Evolutionary conservation across 2,113 vertebrate genomes (phyloP), one percentile per base, ranked within the genome.

Genomic region (Ochotona curzoniae): DNA sequence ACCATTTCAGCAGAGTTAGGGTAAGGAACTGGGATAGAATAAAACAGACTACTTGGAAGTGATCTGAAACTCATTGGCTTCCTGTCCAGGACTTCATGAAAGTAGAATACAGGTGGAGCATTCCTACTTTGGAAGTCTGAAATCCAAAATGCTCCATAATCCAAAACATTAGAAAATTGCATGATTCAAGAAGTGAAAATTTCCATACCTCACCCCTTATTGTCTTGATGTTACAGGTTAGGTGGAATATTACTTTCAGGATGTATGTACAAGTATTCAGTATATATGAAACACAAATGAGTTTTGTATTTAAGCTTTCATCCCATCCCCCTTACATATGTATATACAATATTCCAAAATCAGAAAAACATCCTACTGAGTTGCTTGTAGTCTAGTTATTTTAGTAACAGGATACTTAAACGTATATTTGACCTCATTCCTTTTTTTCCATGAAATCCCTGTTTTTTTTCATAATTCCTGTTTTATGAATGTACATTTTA

Each of bases 391-490:
- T 6, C 26, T 25, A 60, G 13, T 13, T 8, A 86, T 73, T 86
- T 60, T 23, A 85, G n/a, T 71, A 28, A 35, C 30, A 32, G 18
- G 15, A 67, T 83, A n/a, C 30, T 67, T 12, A 67, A 67, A 1
- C 20, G 38, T 83, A 1, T 63, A 76, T 85, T 95, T 89, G 89
- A 63, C 14, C 8, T 73, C 35, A 70, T 74, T 80, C 15, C 28
- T 81, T 10, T 81, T 81, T 93, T 78, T 15, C 17, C 44, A 38
- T 14, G 61, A 86, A 93, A 87, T 60, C 7, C 9, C 49, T 93
- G 84, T 87, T 92, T 86, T 2, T 2, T 88, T 94, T 91, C 30
- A 44, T 80, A 73, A 78, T 57, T 79, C 8, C 63, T 61, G 82
- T 82, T 78, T 92, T 63, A 4, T 38, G 64, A 83, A 49, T 89